Evolutionary conservation across 2,888 invertebrate genomes (phyloP), one percentile per base, ranked within the genome.

Genomic region (Drosophila merina): DNA sequence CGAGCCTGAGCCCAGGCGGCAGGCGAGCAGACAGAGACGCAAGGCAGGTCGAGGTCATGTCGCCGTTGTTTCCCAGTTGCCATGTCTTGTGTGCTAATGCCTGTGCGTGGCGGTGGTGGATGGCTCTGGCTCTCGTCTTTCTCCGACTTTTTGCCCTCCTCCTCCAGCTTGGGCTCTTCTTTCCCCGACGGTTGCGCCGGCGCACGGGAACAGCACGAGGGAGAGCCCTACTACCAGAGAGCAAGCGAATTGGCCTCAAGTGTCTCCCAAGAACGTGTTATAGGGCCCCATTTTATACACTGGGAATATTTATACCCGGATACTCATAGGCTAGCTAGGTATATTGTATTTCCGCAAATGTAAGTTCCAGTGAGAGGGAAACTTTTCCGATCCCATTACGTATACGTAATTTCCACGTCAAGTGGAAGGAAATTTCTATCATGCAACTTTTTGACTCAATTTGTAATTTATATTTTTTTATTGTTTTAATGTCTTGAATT

Each of bases 31-130:
- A 10, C 25, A 44, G 44, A 20, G 44, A 5, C 20, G 30, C 48
- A 38, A 54, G 64, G 62, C 84, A 66, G 81, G 81, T 86, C 81
- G 86, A 84, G 86, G 86, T 81, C 81, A 84, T 69, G 84, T 75
- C 75, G 72, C 57, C 62, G 67, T 63, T 64, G 67, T 33, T 56
- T 64, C 63, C 78, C 79, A 76, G 74, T 74, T 69, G 58, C 47
- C 57, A 75, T 78, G 78, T 76, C 80, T 77, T 75, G 80, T 79
- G 70, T 83, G 80, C 75, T 75, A 44, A 20, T 44, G 44, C 10
- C 5, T 62, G 58, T 58, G 57, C 59, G 45, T 72, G 69, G 57
- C 76, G 58, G 3, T 72, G 72, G 42, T 76, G 67, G 76, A 69
- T 83, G 56, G 60, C 45, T 71, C 57, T 6, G 52, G 66, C 62